Conservation (phyloP, 2,113 vertebrate species). For the Ondatra zibethicus region DNA sequence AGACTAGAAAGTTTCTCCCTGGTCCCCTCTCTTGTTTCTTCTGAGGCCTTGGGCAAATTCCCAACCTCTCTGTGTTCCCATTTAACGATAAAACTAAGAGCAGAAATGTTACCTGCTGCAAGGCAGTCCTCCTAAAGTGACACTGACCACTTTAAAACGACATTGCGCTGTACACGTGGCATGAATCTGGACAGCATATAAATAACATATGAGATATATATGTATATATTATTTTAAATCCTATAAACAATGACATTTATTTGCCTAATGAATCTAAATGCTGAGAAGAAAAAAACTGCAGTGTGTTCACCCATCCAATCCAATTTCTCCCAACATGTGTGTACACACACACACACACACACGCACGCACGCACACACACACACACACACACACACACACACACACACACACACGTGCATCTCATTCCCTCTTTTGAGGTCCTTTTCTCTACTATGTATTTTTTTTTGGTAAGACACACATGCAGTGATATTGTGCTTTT, state of each 20-base stretch:
- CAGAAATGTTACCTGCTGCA: neutral
- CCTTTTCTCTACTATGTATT: neutral
- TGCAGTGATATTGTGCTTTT: neutral
- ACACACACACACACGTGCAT: neutral
- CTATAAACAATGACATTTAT: conserved; percentile 26
- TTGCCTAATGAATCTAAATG: neutral
- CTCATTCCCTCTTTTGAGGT: conserved; percentile 23
- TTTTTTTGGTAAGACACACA: conserved; percentile 24
- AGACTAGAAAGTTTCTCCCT: neutral
- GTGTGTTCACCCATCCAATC: neutral
- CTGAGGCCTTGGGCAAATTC: conserved; percentile 4
- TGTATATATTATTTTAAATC: conserved; percentile 26
- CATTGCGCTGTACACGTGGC: neutral
- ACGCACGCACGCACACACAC: neutral
- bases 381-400: neutral
- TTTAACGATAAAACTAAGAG: neutral
- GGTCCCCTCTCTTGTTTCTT: conserved; percentile 19
- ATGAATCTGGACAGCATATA: conserved; percentile 10
- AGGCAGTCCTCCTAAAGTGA: neutral
- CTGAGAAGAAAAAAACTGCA: conserved; percentile 12
- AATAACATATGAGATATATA: too few species aligned
- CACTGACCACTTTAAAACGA: neutral
- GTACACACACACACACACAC: neutral
- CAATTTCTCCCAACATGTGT: neutral
- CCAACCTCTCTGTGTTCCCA: conserved; percentile 34